Conservation (phyloP, 2,113 vertebrate species). For the Raja brachyura region DNA sequence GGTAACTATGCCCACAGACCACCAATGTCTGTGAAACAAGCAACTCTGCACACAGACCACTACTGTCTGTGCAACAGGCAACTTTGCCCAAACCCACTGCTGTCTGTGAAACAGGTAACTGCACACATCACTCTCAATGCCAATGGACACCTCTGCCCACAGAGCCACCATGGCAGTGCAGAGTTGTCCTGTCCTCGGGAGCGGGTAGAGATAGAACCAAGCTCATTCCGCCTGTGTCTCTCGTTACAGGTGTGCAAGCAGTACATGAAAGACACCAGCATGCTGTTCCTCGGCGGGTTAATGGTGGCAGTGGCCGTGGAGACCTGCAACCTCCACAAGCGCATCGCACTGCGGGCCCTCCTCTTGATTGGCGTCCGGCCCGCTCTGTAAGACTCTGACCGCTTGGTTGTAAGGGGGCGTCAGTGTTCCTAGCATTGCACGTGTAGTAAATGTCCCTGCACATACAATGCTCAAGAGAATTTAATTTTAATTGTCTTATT, state of each 20-base stretch:
- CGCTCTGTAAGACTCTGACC: slow-evolving; percentile 67
- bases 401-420: background rate
- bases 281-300: slow-evolving; percentile 84
- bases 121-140: background rate
- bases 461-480: too few species aligned
- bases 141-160: background rate
- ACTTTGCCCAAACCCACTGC: background rate
- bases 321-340: slow-evolving; percentile 78
- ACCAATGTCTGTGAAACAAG: background rate
- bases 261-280: slow-evolving; percentile 80
- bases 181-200: background rate
- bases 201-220: background rate
- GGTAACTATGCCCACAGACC: background rate
- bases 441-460: background rate
- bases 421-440: background rate
- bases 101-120: background rate
- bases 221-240: background rate
- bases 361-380: slow-evolving; percentile 76
- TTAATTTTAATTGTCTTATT: too few species aligned
- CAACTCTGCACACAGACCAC: background rate
- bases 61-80: background rate
- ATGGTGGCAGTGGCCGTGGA: slow-evolving; percentile 82
- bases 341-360: slow-evolving; percentile 75
- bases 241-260: slow-evolving; percentile 67
- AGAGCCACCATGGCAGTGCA: background rate